A percentile compares a stretch with the other conserved stretches of the same genome.
Conservation (phyloP, 1,140 invertebrate genomes). For the Ceratosolen solmsi region DNA sequence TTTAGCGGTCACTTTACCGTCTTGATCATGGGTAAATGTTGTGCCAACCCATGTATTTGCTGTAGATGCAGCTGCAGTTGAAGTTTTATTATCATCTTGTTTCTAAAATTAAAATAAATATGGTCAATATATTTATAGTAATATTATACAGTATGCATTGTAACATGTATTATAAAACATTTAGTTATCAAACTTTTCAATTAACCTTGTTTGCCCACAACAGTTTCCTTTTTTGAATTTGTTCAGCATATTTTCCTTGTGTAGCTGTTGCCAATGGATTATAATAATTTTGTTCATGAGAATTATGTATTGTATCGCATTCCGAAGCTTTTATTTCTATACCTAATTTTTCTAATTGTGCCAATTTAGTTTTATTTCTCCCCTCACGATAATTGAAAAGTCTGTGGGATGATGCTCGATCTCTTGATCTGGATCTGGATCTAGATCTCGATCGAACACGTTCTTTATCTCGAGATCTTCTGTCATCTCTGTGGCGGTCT, state of each 20-base stretch:
- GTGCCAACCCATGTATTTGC: conserved; percentile 86
- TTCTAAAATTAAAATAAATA: conserved; percentile 56
- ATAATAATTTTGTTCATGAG: conserved; percentile 81
- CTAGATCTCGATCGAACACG: conserved; percentile 59
- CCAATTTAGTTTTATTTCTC: conserved; percentile 70
- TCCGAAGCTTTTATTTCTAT: conserved; percentile 69
- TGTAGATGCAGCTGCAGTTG: conserved; percentile 65
- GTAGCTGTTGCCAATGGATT: conserved; percentile 86
- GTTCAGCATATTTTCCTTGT: conserved; percentile 88
- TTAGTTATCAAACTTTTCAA: background rate
- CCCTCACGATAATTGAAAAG: conserved; percentile 68
- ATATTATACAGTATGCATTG: background rate
- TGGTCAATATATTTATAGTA: background rate
- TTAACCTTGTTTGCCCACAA: conserved; percentile 86
- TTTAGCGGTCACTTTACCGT: conserved; percentile 93
- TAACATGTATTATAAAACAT: background rate
- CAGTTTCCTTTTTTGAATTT: conserved; percentile 91
- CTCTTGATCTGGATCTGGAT: conserved; percentile 64
- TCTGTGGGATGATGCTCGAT: conserved; percentile 60
- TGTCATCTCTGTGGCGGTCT: conserved; percentile 61
- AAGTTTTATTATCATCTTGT: conserved; percentile 62
- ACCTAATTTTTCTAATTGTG: conserved; percentile 73
- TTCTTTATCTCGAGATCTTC: conserved; percentile 62
- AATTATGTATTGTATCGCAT: conserved; percentile 50
- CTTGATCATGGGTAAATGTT: conserved; percentile 89